Evolutionary conservation across 2,888 invertebrate species (phyloP).

Genomic region (Elgonia sp.): DNA sequence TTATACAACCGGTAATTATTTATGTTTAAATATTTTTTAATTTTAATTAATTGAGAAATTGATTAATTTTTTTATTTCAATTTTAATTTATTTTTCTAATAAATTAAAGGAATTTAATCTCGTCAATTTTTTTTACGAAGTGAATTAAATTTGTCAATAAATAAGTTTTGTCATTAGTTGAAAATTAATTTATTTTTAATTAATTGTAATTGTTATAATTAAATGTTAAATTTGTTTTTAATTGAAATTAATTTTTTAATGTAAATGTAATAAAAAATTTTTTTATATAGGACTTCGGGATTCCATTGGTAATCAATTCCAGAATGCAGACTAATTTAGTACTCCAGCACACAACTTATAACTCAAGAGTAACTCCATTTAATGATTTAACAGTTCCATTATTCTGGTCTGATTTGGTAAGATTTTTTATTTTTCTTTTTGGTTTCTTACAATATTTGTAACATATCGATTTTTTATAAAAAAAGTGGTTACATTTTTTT

Average conservation of each 20-base stretch:
- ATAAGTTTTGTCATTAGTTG: no score
- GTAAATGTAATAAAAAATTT: no score
- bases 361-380: slow-evolving; percentile 89
- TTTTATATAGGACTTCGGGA: slow-evolving; percentile 88
- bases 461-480: no score
- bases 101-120: no score
- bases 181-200: no score
- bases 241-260: no score
- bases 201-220: no score
- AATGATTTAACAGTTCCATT: slow-evolving; percentile 91
- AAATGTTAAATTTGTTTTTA: neutral
- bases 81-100: neutral
- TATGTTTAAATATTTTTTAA: neutral
- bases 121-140: no score
- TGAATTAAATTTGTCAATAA: no score
- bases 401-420: slow-evolving; percentile 92
- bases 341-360: slow-evolving; percentile 89
- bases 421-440: no score
- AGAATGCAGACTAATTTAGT: slow-evolving; percentile 92
- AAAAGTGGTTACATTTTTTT: no score
- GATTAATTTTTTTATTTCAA: neutral
- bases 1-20: slow-evolving; percentile 86
- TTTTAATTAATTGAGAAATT: neutral
- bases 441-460: no score
- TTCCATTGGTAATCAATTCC: slow-evolving; percentile 89